These are phyloP conservation scores for Branchellion lobata DNA, from an alignment of 2,888 invertebrate genomes.

Conservation along the genomic window DNA sequence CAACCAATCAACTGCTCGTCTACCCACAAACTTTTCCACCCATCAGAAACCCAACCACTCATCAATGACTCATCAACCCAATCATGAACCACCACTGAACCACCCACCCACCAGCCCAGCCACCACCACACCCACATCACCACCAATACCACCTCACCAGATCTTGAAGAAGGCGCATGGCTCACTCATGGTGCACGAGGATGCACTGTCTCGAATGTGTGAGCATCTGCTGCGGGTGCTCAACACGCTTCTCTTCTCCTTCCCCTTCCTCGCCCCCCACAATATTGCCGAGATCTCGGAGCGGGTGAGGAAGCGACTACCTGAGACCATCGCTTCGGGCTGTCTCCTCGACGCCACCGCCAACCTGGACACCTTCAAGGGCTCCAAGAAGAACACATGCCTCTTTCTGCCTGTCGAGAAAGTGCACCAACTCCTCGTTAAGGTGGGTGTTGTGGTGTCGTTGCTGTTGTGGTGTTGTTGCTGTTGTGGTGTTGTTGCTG, in stretches of 20 bases:
- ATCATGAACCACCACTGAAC: too few species aligned
- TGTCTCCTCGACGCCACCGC: conserved; percentile 85
- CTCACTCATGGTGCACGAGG: conserved; percentile 70
- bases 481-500: too few species aligned
- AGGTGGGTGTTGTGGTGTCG: conserved; percentile 62
- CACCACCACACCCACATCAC: background rate
- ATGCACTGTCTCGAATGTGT: conserved; percentile 89
- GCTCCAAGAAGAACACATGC: conserved; percentile 70
- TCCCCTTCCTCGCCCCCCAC: conserved; percentile 65
- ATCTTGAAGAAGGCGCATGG: conserved; percentile 73
- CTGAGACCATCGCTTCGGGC: conserved; percentile 92
- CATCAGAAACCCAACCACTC: background rate
- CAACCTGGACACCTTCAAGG: conserved; percentile 68
- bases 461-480: too few species aligned
- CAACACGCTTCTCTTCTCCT: conserved; percentile 77
- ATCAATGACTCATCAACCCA: too few species aligned
- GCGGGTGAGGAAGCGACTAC: conserved; percentile 84
- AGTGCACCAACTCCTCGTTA: conserved; percentile 82
- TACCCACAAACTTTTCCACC: background rate
- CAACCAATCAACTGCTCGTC: background rate
- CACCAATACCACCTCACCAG: conserved; percentile 66
- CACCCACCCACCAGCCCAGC: too few species aligned
- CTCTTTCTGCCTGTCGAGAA: conserved; percentile 81
- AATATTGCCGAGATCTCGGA: conserved; percentile 78
- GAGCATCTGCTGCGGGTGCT: conserved; percentile 80